Base-by-base conservation (phyloP, 2,113 vertebrate species). In the Crotalus viridis region DNA sequence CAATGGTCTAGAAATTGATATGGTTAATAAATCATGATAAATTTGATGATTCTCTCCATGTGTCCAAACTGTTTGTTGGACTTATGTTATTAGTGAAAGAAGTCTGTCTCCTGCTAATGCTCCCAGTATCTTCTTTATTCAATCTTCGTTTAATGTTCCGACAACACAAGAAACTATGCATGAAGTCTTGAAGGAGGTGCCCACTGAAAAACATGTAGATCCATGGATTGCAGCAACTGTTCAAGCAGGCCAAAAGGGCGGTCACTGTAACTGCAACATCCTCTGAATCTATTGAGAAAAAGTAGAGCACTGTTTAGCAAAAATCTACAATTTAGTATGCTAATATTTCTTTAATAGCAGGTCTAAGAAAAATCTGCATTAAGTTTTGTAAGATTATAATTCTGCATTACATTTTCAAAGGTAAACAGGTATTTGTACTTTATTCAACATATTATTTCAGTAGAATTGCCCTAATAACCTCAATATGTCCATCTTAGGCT, bases 121-220 rank as follows among this genome's bases (percentile, higher is more conserved):
- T 99, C 96, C 99, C 99, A 0, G 98, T 99, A 95, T 99, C 98
- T 94, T 99, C 98, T 95, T 99, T 99, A 96, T 97, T 98, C 94
- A 98, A 96, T 0, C 96, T 97, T 46, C 95, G 94, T 48, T 95
- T 98, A 22, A 96, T 88, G 93, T 97, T 98, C 88, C 92, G 96
- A 96, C 97, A 98, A 95, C 98, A 99, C 1, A 96, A 97, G 93
- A 99, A 98, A 95, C 98, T 99, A 92, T 97, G 98, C 52, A 98
- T 43, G 28, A 98, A 98, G 95, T 99, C 99, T 92, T 99, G 98
- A 59, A 99, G 97, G 90, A 99, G 98, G 90, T 99, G 98, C 3
- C 99, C 99, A 0, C 99, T 99, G 96, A 99, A 99, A 96, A 99
- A 98, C 99, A 99, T 99, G 97, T 99, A 99, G 96, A 99, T 99